phyloP scores from a whole-genome alignment of 2,888 invertebrate species.

The Caenorhabditis macrosperma region DNA sequence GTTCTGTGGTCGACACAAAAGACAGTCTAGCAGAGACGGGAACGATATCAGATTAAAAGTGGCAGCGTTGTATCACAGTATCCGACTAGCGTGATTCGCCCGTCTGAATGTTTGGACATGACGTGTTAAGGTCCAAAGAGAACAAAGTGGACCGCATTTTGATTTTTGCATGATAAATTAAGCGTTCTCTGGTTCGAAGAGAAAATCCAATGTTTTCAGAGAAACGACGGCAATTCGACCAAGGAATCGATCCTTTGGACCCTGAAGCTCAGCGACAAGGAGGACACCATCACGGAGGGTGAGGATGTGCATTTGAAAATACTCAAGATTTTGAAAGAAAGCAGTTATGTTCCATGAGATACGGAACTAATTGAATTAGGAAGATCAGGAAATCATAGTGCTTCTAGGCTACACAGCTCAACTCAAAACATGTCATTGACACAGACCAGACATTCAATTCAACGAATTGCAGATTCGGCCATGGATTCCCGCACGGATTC shows the following conservation, averaged over 20 bases:
- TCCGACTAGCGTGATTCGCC: constrained; percentile 19
- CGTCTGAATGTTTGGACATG: not conserved
- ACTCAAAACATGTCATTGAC: not conserved
- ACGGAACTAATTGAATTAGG: not conserved
- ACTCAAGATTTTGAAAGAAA: no score
- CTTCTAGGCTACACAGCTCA: not conserved
- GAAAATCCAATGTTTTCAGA: constrained; percentile 84
- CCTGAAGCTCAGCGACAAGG: constrained; percentile 86
- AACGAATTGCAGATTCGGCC: constrained; percentile 54
- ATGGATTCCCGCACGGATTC: constrained; percentile 76
- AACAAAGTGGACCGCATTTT: constrained; percentile 22
- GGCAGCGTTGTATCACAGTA: not conserved
- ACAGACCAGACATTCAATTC: not conserved
- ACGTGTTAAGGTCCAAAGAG: constrained; percentile 22
- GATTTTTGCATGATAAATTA: not conserved
- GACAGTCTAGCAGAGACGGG: not conserved
- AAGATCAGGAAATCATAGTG: not conserved
- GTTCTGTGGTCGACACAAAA: constrained; percentile 5
- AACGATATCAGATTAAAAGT: constrained; percentile 25
- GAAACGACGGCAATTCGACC: constrained; percentile 93
- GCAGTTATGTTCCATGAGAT: no score
- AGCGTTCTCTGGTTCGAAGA: not conserved
- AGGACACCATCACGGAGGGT: constrained; percentile 61
- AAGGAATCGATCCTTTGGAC: constrained; percentile 96
- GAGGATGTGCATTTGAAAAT: constrained; percentile 4